Percentiles rank a stretch among this genome's conserved stretches.
Evolutionary conservation across 2,888 invertebrate species (phyloP).

Genomic region (Candidula unifasciata): DNA sequence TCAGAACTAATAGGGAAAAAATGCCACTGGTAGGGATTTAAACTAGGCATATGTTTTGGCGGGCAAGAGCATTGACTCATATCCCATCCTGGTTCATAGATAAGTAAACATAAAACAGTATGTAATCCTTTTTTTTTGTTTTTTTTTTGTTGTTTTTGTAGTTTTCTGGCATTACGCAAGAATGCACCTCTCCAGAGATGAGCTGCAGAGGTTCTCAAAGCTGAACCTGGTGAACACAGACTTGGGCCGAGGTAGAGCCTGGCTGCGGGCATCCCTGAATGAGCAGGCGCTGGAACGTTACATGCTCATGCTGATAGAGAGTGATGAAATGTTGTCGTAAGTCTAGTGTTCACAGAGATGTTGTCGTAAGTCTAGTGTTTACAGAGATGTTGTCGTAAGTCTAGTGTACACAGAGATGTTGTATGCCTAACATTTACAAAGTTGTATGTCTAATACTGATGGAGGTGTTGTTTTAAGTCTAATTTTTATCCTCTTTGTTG

Average conservation of each 20-base stretch:
- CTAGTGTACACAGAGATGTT: not conserved
- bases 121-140: too few species aligned
- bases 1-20: too few species aligned
- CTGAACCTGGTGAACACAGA: conserved; percentile 84
- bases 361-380: conserved; percentile 86
- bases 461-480: conserved; percentile 78
- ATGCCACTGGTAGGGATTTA: too few species aligned
- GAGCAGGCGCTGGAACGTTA: conserved; percentile 90
- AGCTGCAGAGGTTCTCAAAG: conserved; percentile 84
- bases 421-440: too few species aligned
- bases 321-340: conserved; percentile 81
- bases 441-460: too few species aligned
- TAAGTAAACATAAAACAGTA: too few species aligned
- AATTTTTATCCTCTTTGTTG: too few species aligned
- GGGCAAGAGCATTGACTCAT: too few species aligned
- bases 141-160: conserved; percentile 56
- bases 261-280: conserved; percentile 92
- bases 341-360: conserved; percentile 77
- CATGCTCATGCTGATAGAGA: conserved; percentile 86
- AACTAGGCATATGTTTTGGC: too few species aligned
- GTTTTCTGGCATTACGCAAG: conserved; percentile 79
- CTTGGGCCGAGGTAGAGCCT: conserved; percentile 90
- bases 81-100: too few species aligned
- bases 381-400: conserved; percentile 80
- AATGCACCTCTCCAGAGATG: conserved; percentile 86